Conservation (phyloP, 2,797 vertebrate species). For the Fistularia tabacaria region DNA sequence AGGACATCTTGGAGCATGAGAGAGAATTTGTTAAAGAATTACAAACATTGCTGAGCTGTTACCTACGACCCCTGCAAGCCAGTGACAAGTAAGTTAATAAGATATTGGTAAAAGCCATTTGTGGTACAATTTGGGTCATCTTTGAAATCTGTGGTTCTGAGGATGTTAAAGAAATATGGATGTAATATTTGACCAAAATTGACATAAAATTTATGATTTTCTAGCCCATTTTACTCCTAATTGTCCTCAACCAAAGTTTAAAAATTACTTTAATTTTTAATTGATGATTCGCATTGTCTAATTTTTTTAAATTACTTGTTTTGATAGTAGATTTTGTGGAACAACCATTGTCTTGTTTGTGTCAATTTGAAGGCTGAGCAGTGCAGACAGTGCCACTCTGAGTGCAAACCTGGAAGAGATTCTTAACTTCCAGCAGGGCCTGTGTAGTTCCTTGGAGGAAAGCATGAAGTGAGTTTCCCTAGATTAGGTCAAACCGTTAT, state of each 20-base stretch:
- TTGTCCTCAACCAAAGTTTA: too few relatives aligned
- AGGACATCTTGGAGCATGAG: constrained; percentile 96
- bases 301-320: too few relatives aligned
- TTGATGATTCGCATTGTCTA: too few relatives aligned
- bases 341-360: too few relatives aligned
- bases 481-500: neutral
- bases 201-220: too few relatives aligned
- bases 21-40: constrained; percentile 94
- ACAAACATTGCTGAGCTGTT: constrained; percentile 85
- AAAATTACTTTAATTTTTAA: too few relatives aligned
- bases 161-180: too few relatives aligned
- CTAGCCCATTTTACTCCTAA: too few relatives aligned
- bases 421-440: constrained; percentile 88
- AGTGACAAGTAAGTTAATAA: constrained; percentile 88
- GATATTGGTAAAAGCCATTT: neutral
- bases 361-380: constrained; percentile 74
- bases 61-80: constrained; percentile 89
- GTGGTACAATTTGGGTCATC: neutral
- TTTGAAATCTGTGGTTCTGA: neutral
- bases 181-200: too few relatives aligned
- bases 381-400: constrained; percentile 79
- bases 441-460: constrained; percentile 90
- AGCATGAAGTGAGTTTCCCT: constrained; percentile 85
- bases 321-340: too few relatives aligned
- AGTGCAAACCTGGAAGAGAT: constrained; percentile 94